Evolutionary conservation across 2,113 vertebrate genomes (phyloP).

Genomic region (Leuciscus idus): DNA sequence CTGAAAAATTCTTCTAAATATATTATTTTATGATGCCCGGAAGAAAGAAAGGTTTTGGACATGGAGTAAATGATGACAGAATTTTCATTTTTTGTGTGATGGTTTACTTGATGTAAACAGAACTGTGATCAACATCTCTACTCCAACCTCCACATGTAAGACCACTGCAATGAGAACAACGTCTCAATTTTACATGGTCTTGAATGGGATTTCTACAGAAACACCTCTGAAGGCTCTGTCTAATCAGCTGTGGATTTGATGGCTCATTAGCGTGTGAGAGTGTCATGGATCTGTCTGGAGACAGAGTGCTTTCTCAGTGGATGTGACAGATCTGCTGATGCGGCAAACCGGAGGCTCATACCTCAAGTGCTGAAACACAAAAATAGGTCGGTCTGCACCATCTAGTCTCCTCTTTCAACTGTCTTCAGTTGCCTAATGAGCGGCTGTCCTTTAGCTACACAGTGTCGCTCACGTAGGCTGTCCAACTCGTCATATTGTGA

Average conservation of each 20-base stretch:
- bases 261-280: conserved; percentile 48
- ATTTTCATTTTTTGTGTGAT: neutral
- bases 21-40: too few species aligned
- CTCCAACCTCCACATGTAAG: neutral
- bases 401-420: conserved; percentile 54
- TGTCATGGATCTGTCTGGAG: conserved; percentile 49
- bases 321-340: conserved; percentile 62
- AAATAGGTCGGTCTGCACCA: conserved; percentile 63
- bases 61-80: too few species aligned
- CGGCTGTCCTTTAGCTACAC: conserved; percentile 56
- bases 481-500: conserved; percentile 56
- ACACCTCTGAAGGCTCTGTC: neutral
- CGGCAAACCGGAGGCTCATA: conserved; percentile 57
- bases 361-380: conserved; percentile 61
- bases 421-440: conserved; percentile 74
- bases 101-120: neutral
- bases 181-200: neutral
- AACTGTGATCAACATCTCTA: neutral
- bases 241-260: conserved; percentile 40
- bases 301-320: conserved; percentile 46
- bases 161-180: neutral
- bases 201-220: neutral
- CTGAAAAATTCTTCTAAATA: too few species aligned
- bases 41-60: too few species aligned
- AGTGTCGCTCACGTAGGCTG: conserved; percentile 58